Conservation (phyloP, 1,140 invertebrate species). For the Drosophila seguyi region DNA sequence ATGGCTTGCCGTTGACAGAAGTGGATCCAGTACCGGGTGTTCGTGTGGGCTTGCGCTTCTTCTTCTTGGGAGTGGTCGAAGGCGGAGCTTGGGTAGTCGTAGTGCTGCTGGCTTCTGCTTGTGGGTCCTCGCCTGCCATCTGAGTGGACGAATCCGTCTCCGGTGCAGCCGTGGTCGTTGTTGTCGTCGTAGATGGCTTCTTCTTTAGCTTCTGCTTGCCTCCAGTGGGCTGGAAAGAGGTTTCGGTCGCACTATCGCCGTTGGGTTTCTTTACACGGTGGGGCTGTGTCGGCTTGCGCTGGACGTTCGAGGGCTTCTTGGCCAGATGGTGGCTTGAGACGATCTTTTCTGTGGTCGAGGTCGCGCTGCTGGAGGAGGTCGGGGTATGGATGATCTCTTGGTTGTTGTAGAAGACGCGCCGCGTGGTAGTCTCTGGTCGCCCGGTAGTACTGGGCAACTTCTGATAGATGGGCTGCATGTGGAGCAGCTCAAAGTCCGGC, state of each 20-base stretch:
- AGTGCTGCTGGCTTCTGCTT: constrained; percentile 29
- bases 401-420: constrained; percentile 77
- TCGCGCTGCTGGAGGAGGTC: constrained; percentile 28
- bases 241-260: constrained; percentile 28
- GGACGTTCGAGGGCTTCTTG: constrained; percentile 64
- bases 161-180: constrained; percentile 45
- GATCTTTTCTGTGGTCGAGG: constrained; percentile 43
- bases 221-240: constrained; percentile 22
- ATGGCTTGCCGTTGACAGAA: constrained; percentile 28
- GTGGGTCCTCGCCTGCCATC: constrained; percentile 22
- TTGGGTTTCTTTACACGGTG: constrained; percentile 67
- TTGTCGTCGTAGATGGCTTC: constrained; percentile 61
- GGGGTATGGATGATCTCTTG: constrained; percentile 74
- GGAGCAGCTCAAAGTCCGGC: constrained; percentile 68
- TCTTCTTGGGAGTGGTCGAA: constrained; percentile 67
- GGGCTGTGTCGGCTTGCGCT: constrained; percentile 62
- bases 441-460: constrained; percentile 59
- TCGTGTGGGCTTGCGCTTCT: constrained; percentile 76
- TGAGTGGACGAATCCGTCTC: constrained; percentile 41
- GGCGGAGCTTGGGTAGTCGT: constrained; percentile 57
- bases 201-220: constrained; percentile 74
- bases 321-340: constrained; percentile 44
- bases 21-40: constrained; percentile 53
- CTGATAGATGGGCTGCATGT: constrained; percentile 81
- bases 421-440: constrained; percentile 67